These are phyloP conservation scores for Plecturocebus donacophilus DNA, from an alignment of 2,113 vertebrate genomes.

Conservation along the genomic window DNA sequence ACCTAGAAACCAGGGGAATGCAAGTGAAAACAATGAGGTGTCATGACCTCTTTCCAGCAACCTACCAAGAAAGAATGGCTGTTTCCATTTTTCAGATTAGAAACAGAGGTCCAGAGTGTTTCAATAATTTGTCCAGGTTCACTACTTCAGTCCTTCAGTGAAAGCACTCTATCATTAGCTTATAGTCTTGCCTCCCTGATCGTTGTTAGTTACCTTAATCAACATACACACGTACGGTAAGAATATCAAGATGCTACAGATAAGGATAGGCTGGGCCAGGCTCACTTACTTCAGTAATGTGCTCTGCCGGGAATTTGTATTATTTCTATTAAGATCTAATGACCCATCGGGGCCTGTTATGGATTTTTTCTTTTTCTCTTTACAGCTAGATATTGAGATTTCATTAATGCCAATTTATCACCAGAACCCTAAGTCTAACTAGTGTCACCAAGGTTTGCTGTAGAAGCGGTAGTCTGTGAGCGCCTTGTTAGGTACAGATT, in stretches of 20 bases:
- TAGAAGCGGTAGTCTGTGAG: not conserved
- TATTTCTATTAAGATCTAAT: slow-evolving; percentile 65
- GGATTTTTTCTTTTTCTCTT: slow-evolving; percentile 65
- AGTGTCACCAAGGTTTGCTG: not conserved
- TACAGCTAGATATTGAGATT: slow-evolving; percentile 61
- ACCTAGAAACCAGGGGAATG: not conserved
- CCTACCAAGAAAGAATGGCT: not conserved
- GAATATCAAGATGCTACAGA: not conserved
- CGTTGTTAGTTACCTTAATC: not conserved
- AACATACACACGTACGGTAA: not conserved
- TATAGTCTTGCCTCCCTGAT: not conserved
- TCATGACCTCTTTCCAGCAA: not conserved
- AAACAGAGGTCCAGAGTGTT: not conserved
- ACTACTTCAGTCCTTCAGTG: not conserved
- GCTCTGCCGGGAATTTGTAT: slow-evolving; percentile 1
- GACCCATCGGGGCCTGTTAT: slow-evolving; percentile 34
- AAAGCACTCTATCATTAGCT: not conserved
- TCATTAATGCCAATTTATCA: slow-evolving; percentile 61
- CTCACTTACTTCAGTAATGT: not conserved
- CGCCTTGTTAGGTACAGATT: not conserved
- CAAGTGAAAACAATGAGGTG: not conserved
- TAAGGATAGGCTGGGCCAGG: not conserved
- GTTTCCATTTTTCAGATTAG: not conserved
- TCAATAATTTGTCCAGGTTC: not conserved
- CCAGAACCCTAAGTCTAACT: not conserved